These are phyloP conservation scores for human (Homo sapiens) DNA, from an alignment of 2,113 vertebrate species.

Conservation along the genomic window GRCh38 chrX:55454501-55455000, in stretches of 20 bases:
- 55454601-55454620: neutral
- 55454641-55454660: neutral
- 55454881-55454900: neutral
- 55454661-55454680: neutral
- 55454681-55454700: neutral
- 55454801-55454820: neutral
- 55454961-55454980: neutral
- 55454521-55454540: neutral
- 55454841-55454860: neutral
- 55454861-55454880: neutral
- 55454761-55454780: neutral
- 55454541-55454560: neutral
- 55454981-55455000: neutral
- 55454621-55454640: neutral
- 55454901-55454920: neutral
- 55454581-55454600: neutral
- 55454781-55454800: neutral
- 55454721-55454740: neutral
- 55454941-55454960: neutral
- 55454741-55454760: neutral
- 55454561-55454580: neutral
- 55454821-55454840: neutral
- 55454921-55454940: neutral
- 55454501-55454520: neutral
- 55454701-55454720: neutral